Evolutionary conservation across 2,797 vertebrate species (phyloP).

Genomic region (Thamnophis elegans): DNA sequence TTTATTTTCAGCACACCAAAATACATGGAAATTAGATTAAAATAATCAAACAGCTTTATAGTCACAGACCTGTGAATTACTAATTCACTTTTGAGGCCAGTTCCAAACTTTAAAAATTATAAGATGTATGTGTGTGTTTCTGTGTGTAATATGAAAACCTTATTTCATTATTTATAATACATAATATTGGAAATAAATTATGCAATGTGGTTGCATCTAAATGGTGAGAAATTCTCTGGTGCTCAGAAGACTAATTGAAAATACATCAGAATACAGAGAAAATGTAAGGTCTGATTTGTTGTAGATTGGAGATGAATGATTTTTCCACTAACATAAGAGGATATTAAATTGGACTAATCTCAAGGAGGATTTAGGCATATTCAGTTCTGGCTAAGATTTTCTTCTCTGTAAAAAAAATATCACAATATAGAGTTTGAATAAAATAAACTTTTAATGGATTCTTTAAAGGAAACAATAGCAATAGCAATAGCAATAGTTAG

Average conservation of each 20-base stretch:
- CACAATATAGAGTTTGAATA: background rate
- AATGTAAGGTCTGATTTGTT: background rate
- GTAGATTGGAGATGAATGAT: background rate
- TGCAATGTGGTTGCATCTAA: background rate
- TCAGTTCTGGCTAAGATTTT: background rate
- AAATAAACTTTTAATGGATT: background rate
- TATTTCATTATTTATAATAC: background rate
- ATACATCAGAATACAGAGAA: background rate
- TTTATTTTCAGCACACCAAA: too few relatives aligned
- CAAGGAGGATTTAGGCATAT: background rate
- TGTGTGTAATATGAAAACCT: background rate
- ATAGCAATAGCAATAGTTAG: too few relatives aligned
- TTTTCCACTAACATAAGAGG: background rate
- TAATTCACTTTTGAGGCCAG: slow-evolving; percentile 1
- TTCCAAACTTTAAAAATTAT: slow-evolving; percentile 9
- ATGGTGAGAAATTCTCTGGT: background rate
- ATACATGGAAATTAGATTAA: too few relatives aligned
- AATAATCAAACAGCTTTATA: too few relatives aligned
- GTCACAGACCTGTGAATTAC: too few relatives aligned
- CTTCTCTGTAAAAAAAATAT: background rate
- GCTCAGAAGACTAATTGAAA: background rate
- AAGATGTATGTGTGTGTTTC: background rate
- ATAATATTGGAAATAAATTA: background rate
- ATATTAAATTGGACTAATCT: background rate
- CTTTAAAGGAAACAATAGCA: too few relatives aligned